These are phyloP conservation scores for Rhimphoctona megacephalus DNA, from an alignment of 2,888 invertebrate species.

Conservation along the genomic window DNA sequence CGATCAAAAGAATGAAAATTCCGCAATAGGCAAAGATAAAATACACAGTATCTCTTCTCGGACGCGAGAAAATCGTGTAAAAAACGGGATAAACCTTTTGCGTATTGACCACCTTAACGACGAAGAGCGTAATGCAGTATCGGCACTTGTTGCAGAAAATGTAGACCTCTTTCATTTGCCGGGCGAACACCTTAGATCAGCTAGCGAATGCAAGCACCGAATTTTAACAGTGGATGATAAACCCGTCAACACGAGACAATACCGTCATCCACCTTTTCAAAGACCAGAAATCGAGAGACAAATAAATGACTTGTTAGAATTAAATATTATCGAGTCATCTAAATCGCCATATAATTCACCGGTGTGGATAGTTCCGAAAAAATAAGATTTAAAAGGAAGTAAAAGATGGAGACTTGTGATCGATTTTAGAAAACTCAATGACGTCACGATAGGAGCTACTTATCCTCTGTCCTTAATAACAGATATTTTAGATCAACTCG, in stretches of 20 bases:
- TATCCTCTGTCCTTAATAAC: slow-evolving; percentile 74
- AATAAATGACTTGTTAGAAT: not conserved
- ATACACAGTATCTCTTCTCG: not conserved
- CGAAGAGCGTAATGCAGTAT: slow-evolving; percentile 6
- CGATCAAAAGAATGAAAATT: not conserved
- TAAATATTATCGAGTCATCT: not conserved
- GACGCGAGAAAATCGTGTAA: slow-evolving; percentile 13
- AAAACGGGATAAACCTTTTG: slow-evolving; percentile 12
- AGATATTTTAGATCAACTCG: slow-evolving; percentile 75
- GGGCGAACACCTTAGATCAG: not conserved
- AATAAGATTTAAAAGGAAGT: slow-evolving; percentile 58
- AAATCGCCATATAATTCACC: not conserved
- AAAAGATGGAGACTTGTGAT: slow-evolving; percentile 73
- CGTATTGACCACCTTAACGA: slow-evolving; percentile 11
- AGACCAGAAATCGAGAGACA: not conserved
- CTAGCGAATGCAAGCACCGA: not conserved
- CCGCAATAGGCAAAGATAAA: not conserved
- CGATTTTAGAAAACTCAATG: slow-evolving; percentile 75
- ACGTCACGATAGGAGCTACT: slow-evolving; percentile 72
- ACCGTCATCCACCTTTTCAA: not conserved
- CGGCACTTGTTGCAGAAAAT: not conserved
- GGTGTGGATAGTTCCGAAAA: too few species aligned
- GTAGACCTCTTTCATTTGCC: slow-evolving; percentile 7
- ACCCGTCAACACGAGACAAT: not conserved
- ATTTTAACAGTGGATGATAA: not conserved